phyloP scores from a whole-genome alignment of 1,140 invertebrate species.

The Anadara kagoshimensis region DNA sequence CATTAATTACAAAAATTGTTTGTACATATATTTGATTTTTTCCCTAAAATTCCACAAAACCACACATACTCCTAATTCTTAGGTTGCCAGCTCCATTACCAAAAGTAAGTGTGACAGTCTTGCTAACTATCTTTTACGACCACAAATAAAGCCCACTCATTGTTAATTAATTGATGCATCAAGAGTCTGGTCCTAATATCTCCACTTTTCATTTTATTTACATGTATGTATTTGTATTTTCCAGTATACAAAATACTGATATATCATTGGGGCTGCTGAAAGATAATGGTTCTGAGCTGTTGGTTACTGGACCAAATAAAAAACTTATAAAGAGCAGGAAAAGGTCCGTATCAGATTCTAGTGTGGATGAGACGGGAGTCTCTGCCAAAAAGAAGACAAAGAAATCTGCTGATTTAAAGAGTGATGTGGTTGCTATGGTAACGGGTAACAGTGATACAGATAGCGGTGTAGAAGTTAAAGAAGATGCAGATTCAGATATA shows the following conservation, averaged over 20 bases:
- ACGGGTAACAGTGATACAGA: neutral
- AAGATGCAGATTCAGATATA: too few species aligned
- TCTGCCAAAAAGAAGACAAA: constrained; percentile 18
- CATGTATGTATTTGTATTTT: neutral
- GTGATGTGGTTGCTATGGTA: neutral
- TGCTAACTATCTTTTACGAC: too few species aligned
- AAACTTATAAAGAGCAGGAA: constrained; percentile 1
- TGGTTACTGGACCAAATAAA: neutral
- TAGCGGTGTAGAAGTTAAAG: neutral
- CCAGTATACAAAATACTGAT: neutral
- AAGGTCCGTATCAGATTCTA: neutral
- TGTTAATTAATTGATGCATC: too few species aligned
- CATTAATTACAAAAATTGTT: too few species aligned
- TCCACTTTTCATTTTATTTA: too few species aligned
- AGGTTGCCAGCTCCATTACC: too few species aligned
- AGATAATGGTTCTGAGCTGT: neutral
- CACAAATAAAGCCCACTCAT: too few species aligned
- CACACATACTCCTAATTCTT: too few species aligned
- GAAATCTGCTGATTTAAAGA: neutral
- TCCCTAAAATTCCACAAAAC: too few species aligned
- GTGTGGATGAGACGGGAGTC: constrained; percentile 1
- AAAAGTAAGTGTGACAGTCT: too few species aligned
- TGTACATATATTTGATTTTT: too few species aligned
- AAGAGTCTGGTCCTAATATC: too few species aligned
- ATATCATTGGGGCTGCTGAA: neutral